Evolutionary conservation across 2,113 vertebrate species (phyloP), one percentile per base, ranked within the genome.

Genomic region (Aptenodytes forsteri): DNA sequence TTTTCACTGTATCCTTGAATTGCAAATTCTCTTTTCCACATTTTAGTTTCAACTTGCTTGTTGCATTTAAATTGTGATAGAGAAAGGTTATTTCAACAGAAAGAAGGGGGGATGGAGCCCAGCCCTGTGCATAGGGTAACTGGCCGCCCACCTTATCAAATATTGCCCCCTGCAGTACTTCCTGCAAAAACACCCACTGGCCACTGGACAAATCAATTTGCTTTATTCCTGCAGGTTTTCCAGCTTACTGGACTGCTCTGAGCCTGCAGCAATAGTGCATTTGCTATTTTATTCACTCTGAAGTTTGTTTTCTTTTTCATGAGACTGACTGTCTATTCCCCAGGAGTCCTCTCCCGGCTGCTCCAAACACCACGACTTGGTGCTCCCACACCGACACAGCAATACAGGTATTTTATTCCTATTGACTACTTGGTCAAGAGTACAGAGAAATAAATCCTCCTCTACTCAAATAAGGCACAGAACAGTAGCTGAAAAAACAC

Each of bases 151-250:
- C 62, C 77, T 91, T 89, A 80, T 83, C 92, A 93, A 96, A 97
- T 77, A 97, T 97, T 98, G 98, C 98, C 98, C 98, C 94, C 98
- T 98, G 87, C 66, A 95, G 98, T 50, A 50, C 87, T 92, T 21
- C 71, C 47, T 67, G 78, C 46, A 87, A 58, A 96, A 97, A 73
- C 21, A 97, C 55, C 93, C 77, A 26, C 62, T 34, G 52, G 72
- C 76, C 79, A 61, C 47, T 5, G 25, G 82, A 34, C 84, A 86
- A 76, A 65, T 11, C 13, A 7, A 69, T 54, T 55, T 72, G 42
- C 70, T 80, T 62, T 36, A 90, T 42, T 79, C 66, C 61, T 25
- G 0, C 62, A 81, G 61, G 42, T 58, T 49, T 65, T 96, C 29
- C 73, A 69, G 32, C 16, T 75, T 54, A 10, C 36, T 9, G 29